phyloP scores from a whole-genome alignment of 37 sponge, comb jelly and placozoan genomes.

The Geodia barretti region DNA sequence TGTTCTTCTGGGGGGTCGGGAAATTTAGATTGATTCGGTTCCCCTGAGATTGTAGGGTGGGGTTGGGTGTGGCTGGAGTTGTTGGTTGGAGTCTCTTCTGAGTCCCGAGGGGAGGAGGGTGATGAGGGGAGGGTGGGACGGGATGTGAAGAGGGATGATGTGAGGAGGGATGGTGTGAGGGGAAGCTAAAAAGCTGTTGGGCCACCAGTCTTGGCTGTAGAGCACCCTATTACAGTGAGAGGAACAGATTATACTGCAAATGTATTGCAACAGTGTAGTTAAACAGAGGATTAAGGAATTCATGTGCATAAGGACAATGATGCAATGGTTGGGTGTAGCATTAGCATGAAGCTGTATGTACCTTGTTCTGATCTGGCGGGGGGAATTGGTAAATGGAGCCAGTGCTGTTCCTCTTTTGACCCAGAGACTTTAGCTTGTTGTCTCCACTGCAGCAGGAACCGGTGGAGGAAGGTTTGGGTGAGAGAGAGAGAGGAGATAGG shows the following conservation, averaged over 20 bases:
- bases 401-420: slow-evolving; percentile 43
- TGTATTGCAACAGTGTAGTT: too few species aligned
- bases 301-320: too few species aligned
- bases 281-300: too few species aligned
- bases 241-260: too few species aligned
- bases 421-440: too few species aligned
- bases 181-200: background rate
- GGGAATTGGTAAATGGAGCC: too few species aligned
- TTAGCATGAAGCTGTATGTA: too few species aligned
- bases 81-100: background rate
- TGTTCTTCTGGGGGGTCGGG: slow-evolving; percentile 32
- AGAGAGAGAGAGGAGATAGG: too few species aligned
- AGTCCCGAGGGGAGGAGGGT: background rate
- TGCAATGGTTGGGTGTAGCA: too few species aligned
- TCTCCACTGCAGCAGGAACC: too few species aligned
- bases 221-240: background rate
- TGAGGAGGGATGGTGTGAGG: background rate
- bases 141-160: background rate
- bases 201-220: background rate
- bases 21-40: background rate
- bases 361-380: too few species aligned
- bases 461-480: too few species aligned
- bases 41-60: background rate
- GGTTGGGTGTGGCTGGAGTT: background rate
- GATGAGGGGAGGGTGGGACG: background rate